These are phyloP conservation scores for Equus quagga DNA, from an alignment of 2,113 vertebrate species.

Conservation along the genomic window DNA sequence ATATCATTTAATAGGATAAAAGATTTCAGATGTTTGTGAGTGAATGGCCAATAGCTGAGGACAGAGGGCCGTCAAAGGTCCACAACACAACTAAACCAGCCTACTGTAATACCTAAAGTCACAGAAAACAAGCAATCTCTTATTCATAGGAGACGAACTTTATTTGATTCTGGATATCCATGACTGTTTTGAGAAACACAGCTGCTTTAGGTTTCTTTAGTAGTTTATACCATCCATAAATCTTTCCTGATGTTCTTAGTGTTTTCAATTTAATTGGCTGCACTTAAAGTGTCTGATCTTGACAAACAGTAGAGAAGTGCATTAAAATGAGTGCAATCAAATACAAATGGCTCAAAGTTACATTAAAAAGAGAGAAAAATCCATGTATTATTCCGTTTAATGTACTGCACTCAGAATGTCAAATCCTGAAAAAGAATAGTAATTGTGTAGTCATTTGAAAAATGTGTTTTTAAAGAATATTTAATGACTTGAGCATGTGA, in stretches of 20 bases:
- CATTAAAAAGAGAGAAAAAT: slow-evolving; percentile 4
- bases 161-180: not conserved
- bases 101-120: not conserved
- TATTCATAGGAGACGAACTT: not conserved
- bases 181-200: not conserved
- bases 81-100: not conserved
- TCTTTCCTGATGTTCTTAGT: not conserved
- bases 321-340: slow-evolving; percentile 8
- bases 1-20: not conserved
- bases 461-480: not conserved
- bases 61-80: not conserved
- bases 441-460: slow-evolving; percentile 37
- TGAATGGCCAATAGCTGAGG: not conserved
- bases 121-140: not conserved
- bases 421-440: slow-evolving; percentile 35
- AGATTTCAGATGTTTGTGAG: not conserved
- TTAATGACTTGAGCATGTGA: not conserved
- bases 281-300: slow-evolving; percentile 56
- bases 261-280: slow-evolving; percentile 64
- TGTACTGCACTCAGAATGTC: not conserved
- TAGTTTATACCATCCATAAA: not conserved
- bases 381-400: slow-evolving; percentile 23
- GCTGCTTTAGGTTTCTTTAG: not conserved
- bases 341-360: slow-evolving; percentile 35
- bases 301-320: slow-evolving; percentile 6